phyloP scores from a whole-genome alignment of 2,113 vertebrate species.

The Cercopithecus mona region DNA sequence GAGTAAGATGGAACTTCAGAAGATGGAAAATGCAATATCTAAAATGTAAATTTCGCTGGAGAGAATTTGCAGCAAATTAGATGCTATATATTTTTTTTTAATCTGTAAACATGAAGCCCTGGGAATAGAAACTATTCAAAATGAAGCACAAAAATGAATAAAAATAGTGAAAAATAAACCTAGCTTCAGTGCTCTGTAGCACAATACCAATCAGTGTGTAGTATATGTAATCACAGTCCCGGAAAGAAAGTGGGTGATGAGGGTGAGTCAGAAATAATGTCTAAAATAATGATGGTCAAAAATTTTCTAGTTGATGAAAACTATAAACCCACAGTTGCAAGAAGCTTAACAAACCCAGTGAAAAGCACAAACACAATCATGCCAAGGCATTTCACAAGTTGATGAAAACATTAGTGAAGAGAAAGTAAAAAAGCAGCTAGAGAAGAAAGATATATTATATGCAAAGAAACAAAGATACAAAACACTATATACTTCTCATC shows the following conservation, averaged over 20 bases:
- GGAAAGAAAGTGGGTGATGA: not conserved
- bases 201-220: not conserved
- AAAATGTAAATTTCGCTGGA: conserved; percentile 26
- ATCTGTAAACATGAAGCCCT: not conserved
- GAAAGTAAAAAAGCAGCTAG: not conserved
- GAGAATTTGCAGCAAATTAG: not conserved
- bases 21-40: not conserved
- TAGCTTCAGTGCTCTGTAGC: not conserved
- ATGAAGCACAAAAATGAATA: conserved; percentile 14
- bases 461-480: not conserved
- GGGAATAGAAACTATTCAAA: not conserved
- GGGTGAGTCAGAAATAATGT: not conserved
- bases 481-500: not conserved
- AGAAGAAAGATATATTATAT: not conserved
- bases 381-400: not conserved
- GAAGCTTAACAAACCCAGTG: not conserved
- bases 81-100: not conserved
- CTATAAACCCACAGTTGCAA: not conserved
- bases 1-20: not conserved
- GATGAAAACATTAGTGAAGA: not conserved
- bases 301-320: conserved; percentile 1
- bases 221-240: not conserved
- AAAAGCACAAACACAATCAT: conserved; percentile 14
- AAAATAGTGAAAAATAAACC: not conserved
- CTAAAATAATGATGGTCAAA: not conserved